Evolutionary conservation across 1,140 invertebrate species (phyloP).

Genomic region (Platyscapa corneri): DNA sequence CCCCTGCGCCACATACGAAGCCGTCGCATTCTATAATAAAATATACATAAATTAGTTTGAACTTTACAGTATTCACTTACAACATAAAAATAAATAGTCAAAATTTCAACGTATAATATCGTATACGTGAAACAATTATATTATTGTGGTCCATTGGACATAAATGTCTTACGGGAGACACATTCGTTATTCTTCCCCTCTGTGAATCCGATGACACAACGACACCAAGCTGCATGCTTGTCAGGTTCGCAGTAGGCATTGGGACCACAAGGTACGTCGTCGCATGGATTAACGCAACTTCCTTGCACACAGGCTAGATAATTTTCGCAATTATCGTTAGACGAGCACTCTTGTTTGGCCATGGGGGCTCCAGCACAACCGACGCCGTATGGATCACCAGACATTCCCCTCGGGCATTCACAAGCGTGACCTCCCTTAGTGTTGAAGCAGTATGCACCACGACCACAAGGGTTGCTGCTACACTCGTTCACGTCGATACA

Average conservation of each 20-base stretch:
- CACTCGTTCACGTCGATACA: conserved; percentile 91
- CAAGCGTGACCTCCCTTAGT: conserved; percentile 89
- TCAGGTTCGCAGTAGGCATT: conserved; percentile 92
- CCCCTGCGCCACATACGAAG: conserved; percentile 86
- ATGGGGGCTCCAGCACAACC: conserved; percentile 80
- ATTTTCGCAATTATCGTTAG: conserved; percentile 86
- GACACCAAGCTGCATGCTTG: conserved; percentile 91
- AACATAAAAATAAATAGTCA: no score
- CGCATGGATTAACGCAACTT: conserved; percentile 88
- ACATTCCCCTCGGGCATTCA: conserved; percentile 86
- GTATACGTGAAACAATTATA: no score
- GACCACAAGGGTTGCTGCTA: conserved; percentile 85
- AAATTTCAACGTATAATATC: no score
- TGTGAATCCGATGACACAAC: conserved; percentile 87
- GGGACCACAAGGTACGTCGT: conserved; percentile 83
- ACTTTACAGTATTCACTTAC: no score
- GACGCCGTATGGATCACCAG: conserved; percentile 87
- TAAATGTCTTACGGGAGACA: conserved; percentile 80
- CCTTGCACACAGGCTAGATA: conserved; percentile 85
- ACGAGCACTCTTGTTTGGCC: conserved; percentile 78
- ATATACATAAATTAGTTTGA: neutral
- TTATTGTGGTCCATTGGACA: no score
- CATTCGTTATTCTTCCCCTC: conserved; percentile 86
- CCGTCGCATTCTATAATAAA: conserved; percentile 82
- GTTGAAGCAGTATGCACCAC: conserved; percentile 90